Evolutionary conservation across 2,888 invertebrate species (phyloP).

Genomic region (Mimumesa dahlbomi): DNA sequence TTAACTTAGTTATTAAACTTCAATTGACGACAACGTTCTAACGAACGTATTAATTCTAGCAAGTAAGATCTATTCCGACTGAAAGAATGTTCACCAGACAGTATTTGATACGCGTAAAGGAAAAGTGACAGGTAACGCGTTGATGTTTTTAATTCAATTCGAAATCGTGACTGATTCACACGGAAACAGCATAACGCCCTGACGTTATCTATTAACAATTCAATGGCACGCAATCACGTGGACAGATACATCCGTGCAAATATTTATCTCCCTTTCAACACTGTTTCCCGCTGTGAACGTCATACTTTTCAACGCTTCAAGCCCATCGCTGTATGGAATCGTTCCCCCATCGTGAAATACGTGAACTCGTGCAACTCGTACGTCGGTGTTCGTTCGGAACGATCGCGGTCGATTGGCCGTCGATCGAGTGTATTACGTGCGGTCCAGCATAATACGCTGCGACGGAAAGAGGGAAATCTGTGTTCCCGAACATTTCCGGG

Average conservation of each 20-base stretch:
- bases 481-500: conserved; percentile 63
- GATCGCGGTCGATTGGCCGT: too few relatives aligned
- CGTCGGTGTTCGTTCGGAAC: too few relatives aligned
- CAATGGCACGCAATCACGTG: background rate
- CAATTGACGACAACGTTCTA: background rate
- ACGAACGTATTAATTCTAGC: too few relatives aligned
- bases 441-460: conserved; percentile 20
- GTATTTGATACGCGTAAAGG: too few relatives aligned
- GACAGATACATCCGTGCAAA: background rate
- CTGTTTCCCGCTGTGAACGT: background rate
- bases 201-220: background rate
- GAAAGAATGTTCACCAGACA: too few relatives aligned
- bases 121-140: too few relatives aligned
- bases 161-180: background rate
- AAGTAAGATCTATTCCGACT: too few relatives aligned
- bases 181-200: background rate
- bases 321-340: background rate
- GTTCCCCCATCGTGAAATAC: background rate
- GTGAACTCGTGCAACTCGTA: conserved; percentile 2
- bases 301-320: conserved; percentile 4
- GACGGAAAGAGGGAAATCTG: too few relatives aligned
- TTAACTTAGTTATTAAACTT: background rate
- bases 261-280: conserved; percentile 12
- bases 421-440: too few relatives aligned
- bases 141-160: too few relatives aligned